Evolutionary conservation across 1,140 invertebrate species (phyloP), one percentile per base, ranked within the genome.

Genomic region (Eumeta japonica): DNA sequence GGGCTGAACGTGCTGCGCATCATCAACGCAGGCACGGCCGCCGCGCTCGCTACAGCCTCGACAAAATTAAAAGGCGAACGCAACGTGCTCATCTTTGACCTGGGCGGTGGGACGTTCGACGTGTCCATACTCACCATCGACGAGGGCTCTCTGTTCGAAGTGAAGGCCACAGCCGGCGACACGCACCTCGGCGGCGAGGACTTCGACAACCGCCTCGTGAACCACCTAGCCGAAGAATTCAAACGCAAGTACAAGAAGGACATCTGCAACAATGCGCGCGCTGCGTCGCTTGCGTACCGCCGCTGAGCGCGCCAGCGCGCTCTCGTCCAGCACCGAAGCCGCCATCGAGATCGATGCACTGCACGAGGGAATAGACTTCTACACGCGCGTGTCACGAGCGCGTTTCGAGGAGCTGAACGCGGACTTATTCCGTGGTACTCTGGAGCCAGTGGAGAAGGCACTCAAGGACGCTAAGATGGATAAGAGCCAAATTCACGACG

Each of bases 71-170:
- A 84, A 76, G 91, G 89, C 1, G 81, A 81, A 47, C 34, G 49
- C n/a, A n/a, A n/a, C n/a, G n/a, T n/a, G n/a, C n/a, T n/a, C n/a
- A n/a, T n/a, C n/a, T n/a, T n/a, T n/a, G n/a, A n/a, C n/a, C n/a
- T n/a, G n/a, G n/a, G n/a, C n/a, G n/a, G n/a, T n/a, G n/a, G n/a
- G n/a, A n/a, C n/a, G n/a, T n/a, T n/a, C n/a, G n/a, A 89, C 65
- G 85, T 88, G 0, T 92, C 89, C 13, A 83, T 92, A 18, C 61
- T 92, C 1, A 82, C 83, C 12, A 90, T 92, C 57, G 86, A 87
- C 44, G 87, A 91, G 58, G 89, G 89, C 12, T 83, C 82, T 0
- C 58, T 84, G 17, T 85, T 84, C 43, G 80, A 89, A 66, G 86
- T 89, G 0, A 83, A 82, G 60, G 76, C 87, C 0, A 89, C 87